Evolutionary conservation across 1,140 invertebrate genomes (phyloP).

Genomic region (Gryllus bimaculatus): DNA sequence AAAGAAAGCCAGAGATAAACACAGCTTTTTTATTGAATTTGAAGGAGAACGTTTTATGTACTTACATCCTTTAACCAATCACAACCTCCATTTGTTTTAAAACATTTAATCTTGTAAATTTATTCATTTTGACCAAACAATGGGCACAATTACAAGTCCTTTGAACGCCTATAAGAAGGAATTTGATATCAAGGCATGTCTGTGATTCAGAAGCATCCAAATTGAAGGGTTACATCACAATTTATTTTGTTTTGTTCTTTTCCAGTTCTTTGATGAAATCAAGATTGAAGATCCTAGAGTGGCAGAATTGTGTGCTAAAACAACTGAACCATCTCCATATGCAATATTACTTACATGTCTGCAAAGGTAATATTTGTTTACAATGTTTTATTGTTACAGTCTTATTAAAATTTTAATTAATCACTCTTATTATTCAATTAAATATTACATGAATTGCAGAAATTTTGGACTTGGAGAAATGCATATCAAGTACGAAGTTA

Average conservation of each 20-base stretch:
- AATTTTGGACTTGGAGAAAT: constrained; percentile 87
- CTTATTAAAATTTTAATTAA: not conserved
- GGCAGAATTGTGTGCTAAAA: constrained; percentile 86
- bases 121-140: too few species aligned
- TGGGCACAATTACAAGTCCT: too few species aligned
- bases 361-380: constrained; percentile 46
- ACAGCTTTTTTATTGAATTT: too few species aligned
- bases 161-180: too few species aligned
- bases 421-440: not conserved
- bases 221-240: too few species aligned
- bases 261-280: constrained; percentile 87
- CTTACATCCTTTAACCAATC: too few species aligned
- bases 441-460: constrained; percentile 28
- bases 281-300: constrained; percentile 87
- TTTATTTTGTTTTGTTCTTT: constrained; percentile 18
- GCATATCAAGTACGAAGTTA: constrained; percentile 79
- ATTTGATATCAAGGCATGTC: too few species aligned
- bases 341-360: constrained; percentile 86
- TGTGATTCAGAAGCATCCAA: too few species aligned
- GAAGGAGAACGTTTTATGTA: too few species aligned
- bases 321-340: constrained; percentile 90
- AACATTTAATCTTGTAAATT: too few species aligned
- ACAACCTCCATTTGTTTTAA: too few species aligned
- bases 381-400: not conserved
- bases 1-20: too few species aligned